Percentiles rank a stretch among this genome's conserved stretches.
Conservation (phyloP, 2,888 invertebrate genomes). For the Chloroclysta siterata region DNA sequence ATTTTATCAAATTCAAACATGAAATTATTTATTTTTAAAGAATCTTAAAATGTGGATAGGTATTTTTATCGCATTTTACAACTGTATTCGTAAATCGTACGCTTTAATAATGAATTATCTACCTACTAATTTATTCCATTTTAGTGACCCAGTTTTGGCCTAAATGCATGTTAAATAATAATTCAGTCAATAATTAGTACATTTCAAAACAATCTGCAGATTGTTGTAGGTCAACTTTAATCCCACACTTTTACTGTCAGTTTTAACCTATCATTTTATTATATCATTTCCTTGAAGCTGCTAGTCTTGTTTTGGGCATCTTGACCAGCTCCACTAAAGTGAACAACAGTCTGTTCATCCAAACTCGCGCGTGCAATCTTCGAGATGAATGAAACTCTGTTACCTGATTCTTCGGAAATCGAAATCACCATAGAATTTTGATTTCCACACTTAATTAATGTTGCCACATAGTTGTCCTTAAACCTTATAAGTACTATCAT, state of each 20-base stretch:
- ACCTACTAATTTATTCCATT: too few relatives aligned
- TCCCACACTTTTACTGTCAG: too few relatives aligned
- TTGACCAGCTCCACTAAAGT: constrained; percentile 27
- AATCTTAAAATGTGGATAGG: background rate
- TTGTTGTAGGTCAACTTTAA: too few relatives aligned
- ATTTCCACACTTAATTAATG: too few relatives aligned
- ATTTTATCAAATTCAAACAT: background rate
- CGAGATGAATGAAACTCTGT: constrained; percentile 79
- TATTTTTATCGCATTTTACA: background rate
- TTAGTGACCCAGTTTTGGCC: background rate
- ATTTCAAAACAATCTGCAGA: too few relatives aligned
- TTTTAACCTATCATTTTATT: too few relatives aligned
- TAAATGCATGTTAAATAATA: too few relatives aligned
- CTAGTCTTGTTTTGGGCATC: constrained; percentile 44
- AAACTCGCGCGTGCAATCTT: constrained; percentile 72
- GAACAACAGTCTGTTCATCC: constrained; percentile 69
- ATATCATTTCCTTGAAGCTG: constrained; percentile 67
- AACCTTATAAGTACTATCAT: too few relatives aligned
- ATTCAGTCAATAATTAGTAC: too few relatives aligned
- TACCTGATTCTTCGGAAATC: too few relatives aligned
- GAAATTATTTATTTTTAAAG: background rate
- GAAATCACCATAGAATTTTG: too few relatives aligned
- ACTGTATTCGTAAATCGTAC: background rate
- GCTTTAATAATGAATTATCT: background rate
- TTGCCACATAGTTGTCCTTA: too few relatives aligned